phyloP scores from a whole-genome alignment of 2,888 invertebrate species.

The Heliothis peltigera region DNA sequence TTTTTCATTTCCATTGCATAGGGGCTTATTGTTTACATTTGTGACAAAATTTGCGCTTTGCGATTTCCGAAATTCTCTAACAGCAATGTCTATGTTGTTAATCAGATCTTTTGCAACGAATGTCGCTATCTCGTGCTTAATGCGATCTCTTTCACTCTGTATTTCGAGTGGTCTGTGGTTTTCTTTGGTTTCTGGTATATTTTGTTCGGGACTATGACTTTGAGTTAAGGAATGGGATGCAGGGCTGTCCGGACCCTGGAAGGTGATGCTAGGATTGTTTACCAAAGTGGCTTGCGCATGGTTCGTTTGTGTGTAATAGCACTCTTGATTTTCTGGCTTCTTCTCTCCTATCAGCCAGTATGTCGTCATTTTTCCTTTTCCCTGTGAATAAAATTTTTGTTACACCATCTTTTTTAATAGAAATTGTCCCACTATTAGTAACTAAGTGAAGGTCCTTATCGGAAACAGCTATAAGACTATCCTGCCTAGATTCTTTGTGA shows the following conservation, averaged over 20 bases:
- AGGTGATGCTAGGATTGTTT: constrained; percentile 85
- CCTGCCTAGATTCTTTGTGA: background rate
- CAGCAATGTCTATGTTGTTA: constrained; percentile 84
- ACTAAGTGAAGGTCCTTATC: background rate
- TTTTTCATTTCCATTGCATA: constrained; percentile 78
- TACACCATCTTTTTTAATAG: background rate
- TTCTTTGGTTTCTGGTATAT: constrained; percentile 71
- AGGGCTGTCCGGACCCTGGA: constrained; percentile 87
- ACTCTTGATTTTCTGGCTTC: constrained; percentile 64
- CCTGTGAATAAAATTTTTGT: constrained; percentile 87
- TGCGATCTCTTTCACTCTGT: constrained; percentile 80
- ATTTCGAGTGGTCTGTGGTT: constrained; percentile 75
- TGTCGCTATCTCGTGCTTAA: constrained; percentile 86
- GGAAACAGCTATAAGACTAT: background rate
- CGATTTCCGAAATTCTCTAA: constrained; percentile 83
- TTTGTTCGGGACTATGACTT: constrained; percentile 80
- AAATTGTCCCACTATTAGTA: background rate
- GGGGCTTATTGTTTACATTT: constrained; percentile 60
- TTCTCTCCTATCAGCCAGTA: constrained; percentile 96
- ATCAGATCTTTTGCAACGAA: constrained; percentile 86
- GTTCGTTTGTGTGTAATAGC: constrained; percentile 65
- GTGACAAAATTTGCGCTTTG: constrained; percentile 79
- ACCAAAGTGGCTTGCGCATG: constrained; percentile 65
- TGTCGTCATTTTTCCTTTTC: constrained; percentile 96
- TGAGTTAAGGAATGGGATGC: constrained; percentile 83